Evolutionary conservation across 35 echinoderm and acorn worm species (phyloP).

Genomic region (Heliocidaris tuberculata): DNA sequence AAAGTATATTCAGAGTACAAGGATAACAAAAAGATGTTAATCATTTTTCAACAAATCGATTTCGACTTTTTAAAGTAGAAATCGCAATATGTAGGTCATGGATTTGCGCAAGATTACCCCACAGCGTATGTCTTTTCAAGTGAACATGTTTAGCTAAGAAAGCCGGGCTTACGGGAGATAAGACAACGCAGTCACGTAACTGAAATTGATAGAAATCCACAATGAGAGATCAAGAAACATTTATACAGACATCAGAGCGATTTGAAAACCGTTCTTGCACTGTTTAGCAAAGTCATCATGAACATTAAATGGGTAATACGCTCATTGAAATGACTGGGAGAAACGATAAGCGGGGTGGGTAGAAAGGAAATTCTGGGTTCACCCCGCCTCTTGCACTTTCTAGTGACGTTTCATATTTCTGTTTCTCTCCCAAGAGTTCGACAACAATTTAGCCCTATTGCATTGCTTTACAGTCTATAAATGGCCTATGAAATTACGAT

Average conservation of each 20-base stretch:
- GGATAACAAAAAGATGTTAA: not conserved
- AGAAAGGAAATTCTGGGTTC: not conserved
- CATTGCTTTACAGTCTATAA: conserved; percentile 35
- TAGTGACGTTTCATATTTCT: conserved; percentile 11
- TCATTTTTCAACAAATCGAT: not conserved
- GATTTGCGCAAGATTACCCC: not conserved
- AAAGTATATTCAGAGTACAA: not conserved
- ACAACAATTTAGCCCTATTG: not conserved
- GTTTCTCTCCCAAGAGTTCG: not conserved
- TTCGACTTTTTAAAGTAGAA: not conserved
- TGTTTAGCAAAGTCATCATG: not conserved
- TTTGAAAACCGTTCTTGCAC: not conserved
- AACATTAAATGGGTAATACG: not conserved
- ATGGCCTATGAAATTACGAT: conserved; percentile 32
- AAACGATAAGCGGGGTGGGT: not conserved
- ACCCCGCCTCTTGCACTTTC: not conserved
- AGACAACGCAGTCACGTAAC: not conserved
- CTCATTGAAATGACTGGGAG: not conserved
- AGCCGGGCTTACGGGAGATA: not conserved
- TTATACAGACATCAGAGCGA: not conserved
- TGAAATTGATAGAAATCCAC: conserved; percentile 11
- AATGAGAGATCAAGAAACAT: conserved; percentile 3
- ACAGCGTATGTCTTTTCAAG: not conserved
- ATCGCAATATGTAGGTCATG: not conserved
- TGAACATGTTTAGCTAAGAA: not conserved